Base-by-base conservation (phyloP, 2,113 vertebrate species). In the Otus sunia region DNA sequence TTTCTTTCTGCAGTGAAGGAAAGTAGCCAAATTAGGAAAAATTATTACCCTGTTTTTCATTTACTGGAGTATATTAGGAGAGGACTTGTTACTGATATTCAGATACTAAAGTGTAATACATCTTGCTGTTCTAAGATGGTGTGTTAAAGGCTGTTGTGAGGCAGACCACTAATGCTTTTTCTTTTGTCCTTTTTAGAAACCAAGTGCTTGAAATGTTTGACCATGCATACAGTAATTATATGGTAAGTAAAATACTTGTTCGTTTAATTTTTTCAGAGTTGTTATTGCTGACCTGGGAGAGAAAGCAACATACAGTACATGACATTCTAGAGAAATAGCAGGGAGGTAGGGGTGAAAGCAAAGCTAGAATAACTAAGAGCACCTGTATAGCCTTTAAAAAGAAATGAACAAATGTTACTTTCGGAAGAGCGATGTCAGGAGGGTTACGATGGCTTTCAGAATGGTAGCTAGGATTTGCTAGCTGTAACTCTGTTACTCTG, bases 191-290 rank as follows among this genome's bases (percentile, higher is more conserved):
- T 97, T 86, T 53, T 97, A 99, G 99, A 98, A 98, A 98, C 98
- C 99, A 99, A 98, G 99, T 99, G 92, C 97, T 99, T 91, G 99
- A 99, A 98, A 99, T 99, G 99, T 99, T 99, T 98, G 99, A 99
- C 98, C 99, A 99, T 94, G 99, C 99, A 49, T 99, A 99, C 97
- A 99, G 99, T 96, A 99, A 99, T 98, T 99, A 99, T 76, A 99
- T 99, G 99, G 99, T 99, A 98, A 98, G 99, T 97, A 83, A 78
- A 62, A 92, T 74, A 45, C 34, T 63, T 37, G 21, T 60, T 41
- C 94, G 62, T 29, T 84, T 43, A 8, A 7, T 36, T 30, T 64
- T 92, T 32, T 15, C 4, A 6, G 63, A 76, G 26, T 56, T 75
- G 11, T 77, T 89, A 15, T 36, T 87, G 59, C 52, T 83, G 63